phyloP scores from a whole-genome alignment of 2,113 vertebrate species.

The Brienomyrus longianalis region DNA sequence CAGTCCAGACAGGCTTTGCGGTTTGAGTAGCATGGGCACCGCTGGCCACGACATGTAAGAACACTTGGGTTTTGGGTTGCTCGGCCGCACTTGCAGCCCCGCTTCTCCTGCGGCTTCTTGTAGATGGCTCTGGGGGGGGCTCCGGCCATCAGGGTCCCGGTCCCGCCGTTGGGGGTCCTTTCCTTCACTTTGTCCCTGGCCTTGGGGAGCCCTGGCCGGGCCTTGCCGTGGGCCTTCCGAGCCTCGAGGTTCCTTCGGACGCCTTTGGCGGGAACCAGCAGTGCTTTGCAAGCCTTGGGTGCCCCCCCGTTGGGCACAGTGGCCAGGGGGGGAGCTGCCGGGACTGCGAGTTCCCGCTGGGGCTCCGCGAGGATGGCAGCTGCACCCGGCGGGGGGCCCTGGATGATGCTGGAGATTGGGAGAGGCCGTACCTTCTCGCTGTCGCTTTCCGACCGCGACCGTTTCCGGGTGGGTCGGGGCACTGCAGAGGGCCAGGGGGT shows the following conservation, averaged over 20 bases:
- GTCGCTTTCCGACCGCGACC: slow-evolving; percentile 93
- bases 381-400: slow-evolving; percentile 68
- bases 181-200: slow-evolving; percentile 86
- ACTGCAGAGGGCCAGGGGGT: slow-evolving; percentile 57
- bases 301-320: slow-evolving; percentile 87
- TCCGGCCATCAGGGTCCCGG: slow-evolving; percentile 78
- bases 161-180: slow-evolving; percentile 58
- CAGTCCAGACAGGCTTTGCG: slow-evolving; percentile 99
- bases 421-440: slow-evolving; percentile 92
- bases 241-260: slow-evolving; percentile 87
- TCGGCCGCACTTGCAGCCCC: slow-evolving; percentile 97
- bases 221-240: slow-evolving; percentile 91
- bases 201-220: slow-evolving; percentile 84
- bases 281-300: slow-evolving; percentile 84
- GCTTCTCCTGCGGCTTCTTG: slow-evolving; percentile 97
- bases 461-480: slow-evolving; percentile 82
- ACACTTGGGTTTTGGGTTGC: slow-evolving; percentile 99
- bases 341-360: slow-evolving; percentile 78
- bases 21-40: slow-evolving; percentile 98
- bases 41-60: slow-evolving; percentile 98
- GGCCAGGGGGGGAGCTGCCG: slow-evolving; percentile 70
- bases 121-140: slow-evolving; percentile 95
- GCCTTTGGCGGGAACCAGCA: slow-evolving; percentile 79
- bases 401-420: slow-evolving; percentile 87
- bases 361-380: slow-evolving; percentile 64